Evolutionary conservation across 1,140 invertebrate species (phyloP).

Genomic region (Euborellia annulipes): DNA sequence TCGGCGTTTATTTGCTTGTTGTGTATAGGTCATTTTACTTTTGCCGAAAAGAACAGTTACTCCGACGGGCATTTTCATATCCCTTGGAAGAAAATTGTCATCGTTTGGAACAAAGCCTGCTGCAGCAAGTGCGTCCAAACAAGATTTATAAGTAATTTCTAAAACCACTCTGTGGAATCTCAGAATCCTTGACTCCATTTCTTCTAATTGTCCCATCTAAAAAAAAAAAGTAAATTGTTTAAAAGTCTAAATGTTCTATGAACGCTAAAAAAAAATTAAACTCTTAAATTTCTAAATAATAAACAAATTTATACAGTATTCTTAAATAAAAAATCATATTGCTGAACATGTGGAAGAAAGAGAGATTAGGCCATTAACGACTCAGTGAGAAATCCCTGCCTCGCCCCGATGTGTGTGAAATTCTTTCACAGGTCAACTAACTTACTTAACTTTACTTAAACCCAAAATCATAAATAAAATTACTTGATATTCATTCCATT

Average conservation of each 20-base stretch:
- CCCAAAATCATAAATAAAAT: neutral
- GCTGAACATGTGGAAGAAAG: too few relatives aligned
- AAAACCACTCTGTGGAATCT: slow-evolving; percentile 41
- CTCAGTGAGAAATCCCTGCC: too few relatives aligned
- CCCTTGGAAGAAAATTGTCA: slow-evolving; percentile 24
- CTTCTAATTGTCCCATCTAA: slow-evolving; percentile 37
- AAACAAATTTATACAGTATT: too few relatives aligned
- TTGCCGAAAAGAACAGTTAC: slow-evolving; percentile 26
- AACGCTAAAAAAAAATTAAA: too few relatives aligned
- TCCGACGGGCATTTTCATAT: slow-evolving; percentile 24
- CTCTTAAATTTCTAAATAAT: too few relatives aligned
- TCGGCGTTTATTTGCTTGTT: slow-evolving; percentile 61
- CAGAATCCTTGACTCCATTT: slow-evolving; percentile 32
- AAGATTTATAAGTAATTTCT: slow-evolving; percentile 49
- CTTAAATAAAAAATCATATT: too few relatives aligned
- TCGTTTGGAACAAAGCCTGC: slow-evolving; percentile 56
- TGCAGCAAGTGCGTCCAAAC: slow-evolving; percentile 50
- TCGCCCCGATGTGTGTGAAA: too few relatives aligned
- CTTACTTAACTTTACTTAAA: too few relatives aligned
- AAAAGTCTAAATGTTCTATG: too few relatives aligned
- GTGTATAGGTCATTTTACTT: slow-evolving; percentile 59
- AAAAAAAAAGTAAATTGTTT: slow-evolving; percentile 2
- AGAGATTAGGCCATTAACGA: too few relatives aligned
- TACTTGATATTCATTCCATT: slow-evolving; percentile 50
- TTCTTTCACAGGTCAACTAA: too few relatives aligned